Evolutionary conservation across 2,888 invertebrate genomes (phyloP).

Genomic region (Habroteleia sp.): DNA sequence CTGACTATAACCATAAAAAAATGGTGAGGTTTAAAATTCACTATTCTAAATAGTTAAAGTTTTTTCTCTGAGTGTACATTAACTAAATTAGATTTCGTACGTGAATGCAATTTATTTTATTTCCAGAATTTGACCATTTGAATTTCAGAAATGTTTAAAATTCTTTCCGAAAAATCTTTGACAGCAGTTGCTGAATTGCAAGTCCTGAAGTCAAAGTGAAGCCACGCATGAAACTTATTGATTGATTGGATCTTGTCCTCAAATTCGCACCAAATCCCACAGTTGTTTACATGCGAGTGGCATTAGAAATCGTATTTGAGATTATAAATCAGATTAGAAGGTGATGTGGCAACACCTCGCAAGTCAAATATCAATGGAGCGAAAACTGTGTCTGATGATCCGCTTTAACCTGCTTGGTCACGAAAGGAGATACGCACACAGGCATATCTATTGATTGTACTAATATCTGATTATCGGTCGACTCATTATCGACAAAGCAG

Average conservation of each 20-base stretch:
- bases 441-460: background rate
- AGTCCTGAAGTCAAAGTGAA: no score
- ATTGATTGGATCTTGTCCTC: slow-evolving; percentile 7
- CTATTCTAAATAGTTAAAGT: no score
- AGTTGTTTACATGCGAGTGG: slow-evolving; percentile 11
- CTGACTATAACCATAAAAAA: no score
- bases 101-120: no score
- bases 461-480: slow-evolving; percentile 19
- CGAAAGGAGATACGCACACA: slow-evolving; percentile 14
- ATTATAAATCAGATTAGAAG: slow-evolving; percentile 27
- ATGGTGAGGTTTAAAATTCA: no score
- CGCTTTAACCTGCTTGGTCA: slow-evolving; percentile 47
- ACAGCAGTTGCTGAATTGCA: no score
- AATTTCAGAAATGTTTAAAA: no score
- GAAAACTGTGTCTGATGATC: slow-evolving; percentile 54
- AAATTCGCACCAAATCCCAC: slow-evolving; percentile 3
- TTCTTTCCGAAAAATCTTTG: no score
- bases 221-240: no score
- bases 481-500: slow-evolving; percentile 26
- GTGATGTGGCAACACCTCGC: slow-evolving; percentile 33
- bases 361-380: slow-evolving; percentile 54
- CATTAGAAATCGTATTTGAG: slow-evolving; percentile 23
- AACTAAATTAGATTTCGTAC: no score
- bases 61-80: no score
- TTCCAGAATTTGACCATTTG: no score